Percentiles rank a stretch among this genome's conserved stretches.
Evolutionary conservation across 2,113 vertebrate genomes (phyloP).

Genomic region (Mystacornis crossleyi): DNA sequence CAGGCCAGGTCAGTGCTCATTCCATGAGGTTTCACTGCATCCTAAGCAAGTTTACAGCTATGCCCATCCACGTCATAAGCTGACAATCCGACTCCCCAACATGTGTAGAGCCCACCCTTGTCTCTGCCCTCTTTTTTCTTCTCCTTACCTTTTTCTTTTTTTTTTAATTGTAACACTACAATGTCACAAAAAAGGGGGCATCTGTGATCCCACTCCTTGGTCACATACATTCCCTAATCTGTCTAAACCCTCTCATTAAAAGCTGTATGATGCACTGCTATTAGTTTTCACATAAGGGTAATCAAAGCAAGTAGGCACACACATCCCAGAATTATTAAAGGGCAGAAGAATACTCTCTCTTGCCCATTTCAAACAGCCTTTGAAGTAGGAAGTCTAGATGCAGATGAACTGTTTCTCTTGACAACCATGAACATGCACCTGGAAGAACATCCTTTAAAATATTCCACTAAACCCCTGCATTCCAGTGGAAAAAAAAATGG

Average conservation of each 20-base stretch:
- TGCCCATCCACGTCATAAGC: background rate
- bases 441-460: constrained; percentile 2
- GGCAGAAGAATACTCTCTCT: background rate
- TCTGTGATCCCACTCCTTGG: background rate
- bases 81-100: background rate
- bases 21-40: background rate
- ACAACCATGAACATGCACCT: background rate
- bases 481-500: background rate
- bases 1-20: background rate
- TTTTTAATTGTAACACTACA: background rate
- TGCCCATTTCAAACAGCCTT: background rate
- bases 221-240: background rate
- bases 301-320: background rate
- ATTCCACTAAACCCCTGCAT: background rate
- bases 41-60: background rate
- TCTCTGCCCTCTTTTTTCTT: background rate
- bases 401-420: background rate
- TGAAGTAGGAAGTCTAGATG: background rate
- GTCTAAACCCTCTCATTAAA: background rate
- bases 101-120: background rate
- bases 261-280: background rate
- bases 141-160: background rate
- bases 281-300: background rate
- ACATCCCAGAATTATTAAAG: background rate
- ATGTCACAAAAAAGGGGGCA: background rate